Percentiles rank a stretch among this genome's conserved stretches.
Conservation (phyloP, 2,797 vertebrate species). For the Sebastes alutus region DNA sequence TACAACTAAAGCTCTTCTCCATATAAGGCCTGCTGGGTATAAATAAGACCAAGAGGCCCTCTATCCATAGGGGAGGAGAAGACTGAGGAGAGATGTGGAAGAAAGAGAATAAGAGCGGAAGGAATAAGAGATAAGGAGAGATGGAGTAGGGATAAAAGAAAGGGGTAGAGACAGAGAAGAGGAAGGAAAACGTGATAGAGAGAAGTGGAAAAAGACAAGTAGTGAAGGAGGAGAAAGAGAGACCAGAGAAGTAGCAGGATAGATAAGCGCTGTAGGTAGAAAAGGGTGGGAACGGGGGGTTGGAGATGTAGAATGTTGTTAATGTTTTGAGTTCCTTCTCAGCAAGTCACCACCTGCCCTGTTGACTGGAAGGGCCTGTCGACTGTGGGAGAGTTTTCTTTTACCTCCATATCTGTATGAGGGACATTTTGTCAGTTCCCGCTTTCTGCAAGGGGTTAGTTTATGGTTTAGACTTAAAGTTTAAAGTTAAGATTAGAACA, state of each 20-base stretch:
- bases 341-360: conserved; percentile 67
- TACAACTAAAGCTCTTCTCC: conserved; percentile 51
- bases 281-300: conserved; percentile 12
- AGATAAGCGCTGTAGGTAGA: neutral
- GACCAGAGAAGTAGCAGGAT: neutral
- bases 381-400: neutral
- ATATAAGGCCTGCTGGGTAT: conserved; percentile 72
- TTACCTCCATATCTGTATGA: neutral
- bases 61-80: conserved; percentile 24
- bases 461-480: neutral
- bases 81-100: neutral
- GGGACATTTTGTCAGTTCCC: neutral
- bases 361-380: neutral
- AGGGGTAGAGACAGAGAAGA: neutral
- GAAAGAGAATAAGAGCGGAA: neutral
- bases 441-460: neutral
- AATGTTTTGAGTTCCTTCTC: conserved; percentile 63
- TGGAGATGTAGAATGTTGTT: conserved; percentile 30
- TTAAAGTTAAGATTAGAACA: neutral
- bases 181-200: neutral
- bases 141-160: too few species aligned
- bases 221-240: neutral
- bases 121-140: neutral
- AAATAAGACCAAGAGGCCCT: conserved; percentile 57
- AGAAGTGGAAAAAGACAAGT: neutral